These are phyloP conservation scores for Hypomecis atomaria DNA, from an alignment of 2,888 invertebrate genomes.

Conservation along the genomic window DNA sequence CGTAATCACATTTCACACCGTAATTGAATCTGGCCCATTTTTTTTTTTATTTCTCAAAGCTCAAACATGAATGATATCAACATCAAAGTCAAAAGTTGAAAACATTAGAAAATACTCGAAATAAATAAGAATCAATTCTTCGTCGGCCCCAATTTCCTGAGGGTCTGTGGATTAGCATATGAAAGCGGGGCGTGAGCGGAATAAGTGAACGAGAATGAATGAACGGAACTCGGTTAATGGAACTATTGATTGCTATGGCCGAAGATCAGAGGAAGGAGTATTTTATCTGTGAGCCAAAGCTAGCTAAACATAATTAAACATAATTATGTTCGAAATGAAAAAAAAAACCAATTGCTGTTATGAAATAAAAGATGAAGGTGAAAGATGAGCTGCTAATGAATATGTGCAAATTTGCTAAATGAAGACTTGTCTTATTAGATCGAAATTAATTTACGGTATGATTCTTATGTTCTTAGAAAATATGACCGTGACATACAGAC, in stretches of 20 bases:
- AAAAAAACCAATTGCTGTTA: no score
- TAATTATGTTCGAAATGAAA: no score
- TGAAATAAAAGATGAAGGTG: no score
- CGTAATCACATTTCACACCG: background rate
- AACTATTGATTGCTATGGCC: slow-evolving; percentile 19
- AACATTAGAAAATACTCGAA: slow-evolving; percentile 8
- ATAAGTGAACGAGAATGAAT: slow-evolving; percentile 18
- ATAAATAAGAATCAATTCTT: slow-evolving; percentile 14
- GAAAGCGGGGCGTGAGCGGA: slow-evolving; percentile 25
- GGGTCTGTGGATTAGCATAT: slow-evolving; percentile 28
- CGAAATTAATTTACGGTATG: no score
- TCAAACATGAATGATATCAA: background rate
- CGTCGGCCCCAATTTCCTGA: slow-evolving; percentile 18
- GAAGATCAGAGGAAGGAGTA: background rate
- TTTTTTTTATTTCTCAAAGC: background rate
- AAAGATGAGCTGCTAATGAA: no score
- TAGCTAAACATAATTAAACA: background rate
- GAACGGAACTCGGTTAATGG: slow-evolving; percentile 20
- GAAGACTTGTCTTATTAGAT: no score
- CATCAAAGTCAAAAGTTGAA: background rate
- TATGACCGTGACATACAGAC: no score
- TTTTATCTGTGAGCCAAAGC: background rate
- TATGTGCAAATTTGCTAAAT: no score
- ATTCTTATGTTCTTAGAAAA: no score
- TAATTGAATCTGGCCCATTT: background rate